These are phyloP conservation scores for Strigamia transsilvanica DNA, from an alignment of 2,888 invertebrate species.

Conservation along the genomic window DNA sequence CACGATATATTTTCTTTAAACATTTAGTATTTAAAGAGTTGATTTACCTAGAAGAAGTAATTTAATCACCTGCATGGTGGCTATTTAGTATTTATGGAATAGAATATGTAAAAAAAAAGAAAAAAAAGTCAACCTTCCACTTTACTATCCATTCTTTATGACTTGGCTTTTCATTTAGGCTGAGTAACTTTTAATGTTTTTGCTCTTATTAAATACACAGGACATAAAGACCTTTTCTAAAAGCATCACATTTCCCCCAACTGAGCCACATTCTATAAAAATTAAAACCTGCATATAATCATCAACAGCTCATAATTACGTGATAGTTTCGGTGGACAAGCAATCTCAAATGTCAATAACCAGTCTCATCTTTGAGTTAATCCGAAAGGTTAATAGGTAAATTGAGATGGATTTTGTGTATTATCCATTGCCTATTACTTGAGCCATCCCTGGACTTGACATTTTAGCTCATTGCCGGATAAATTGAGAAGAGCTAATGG, in stretches of 20 bases:
- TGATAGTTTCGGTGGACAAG: conserved; percentile 9
- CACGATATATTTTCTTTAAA: neutral
- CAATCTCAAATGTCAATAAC: conserved; percentile 22
- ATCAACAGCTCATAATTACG: conserved; percentile 23
- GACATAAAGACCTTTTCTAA: conserved; percentile 49
- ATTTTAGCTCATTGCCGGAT: conserved; percentile 14
- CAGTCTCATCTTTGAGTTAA: neutral
- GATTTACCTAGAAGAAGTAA: neutral
- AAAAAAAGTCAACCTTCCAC: neutral
- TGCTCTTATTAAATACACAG: conserved; percentile 43
- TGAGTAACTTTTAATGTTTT: conserved; percentile 49
- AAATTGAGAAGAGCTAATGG: conserved; percentile 24
- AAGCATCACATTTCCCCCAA: conserved; percentile 46
- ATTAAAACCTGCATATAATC: conserved; percentile 39
- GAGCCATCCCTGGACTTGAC: neutral
- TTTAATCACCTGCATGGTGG: neutral
- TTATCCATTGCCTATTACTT: conserved; percentile 4
- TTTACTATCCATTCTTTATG: conserved; percentile 35
- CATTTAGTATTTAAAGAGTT: neutral
- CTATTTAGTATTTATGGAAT: neutral
- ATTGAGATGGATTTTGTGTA: conserved; percentile 25
- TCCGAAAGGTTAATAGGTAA: conserved; percentile 31
- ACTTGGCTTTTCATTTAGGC: conserved; percentile 38
- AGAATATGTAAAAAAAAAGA: neutral
- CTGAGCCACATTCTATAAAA: conserved; percentile 35